A percentile compares a stretch with the other conserved stretches of the same genome.
Evolutionary conservation across 1,140 invertebrate genomes (phyloP).

Genomic region (Drosophila sucinea): DNA sequence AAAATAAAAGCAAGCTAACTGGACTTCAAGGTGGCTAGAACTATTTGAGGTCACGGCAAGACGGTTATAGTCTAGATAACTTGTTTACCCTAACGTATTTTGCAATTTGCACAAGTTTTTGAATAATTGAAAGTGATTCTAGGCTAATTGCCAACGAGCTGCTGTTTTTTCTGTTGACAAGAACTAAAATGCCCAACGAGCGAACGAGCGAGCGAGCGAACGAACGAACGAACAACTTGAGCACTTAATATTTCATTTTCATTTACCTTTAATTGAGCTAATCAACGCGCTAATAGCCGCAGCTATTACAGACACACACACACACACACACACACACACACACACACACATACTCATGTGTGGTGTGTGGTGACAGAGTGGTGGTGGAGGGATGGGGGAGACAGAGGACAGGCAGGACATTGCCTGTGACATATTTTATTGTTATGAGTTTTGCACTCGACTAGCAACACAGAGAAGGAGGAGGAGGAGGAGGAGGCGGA

Average conservation of each 20-base stretch:
- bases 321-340: slow-evolving; percentile 31
- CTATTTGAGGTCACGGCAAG: neutral
- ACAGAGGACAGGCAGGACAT: slow-evolving; percentile 29
- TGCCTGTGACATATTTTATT: slow-evolving; percentile 68
- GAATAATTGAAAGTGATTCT: slow-evolving; percentile 8
- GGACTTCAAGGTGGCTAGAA: slow-evolving; percentile 47
- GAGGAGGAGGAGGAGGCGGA: neutral
- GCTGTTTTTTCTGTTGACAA: slow-evolving; percentile 15
- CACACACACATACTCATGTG: slow-evolving; percentile 7
- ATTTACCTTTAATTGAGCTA: slow-evolving; percentile 78
- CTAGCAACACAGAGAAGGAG: neutral
- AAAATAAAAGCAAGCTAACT: slow-evolving; percentile 60
- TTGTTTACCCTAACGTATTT: neutral
- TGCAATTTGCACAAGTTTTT: neutral
- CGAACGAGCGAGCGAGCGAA: neutral
- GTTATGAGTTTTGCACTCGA: slow-evolving; percentile 64
- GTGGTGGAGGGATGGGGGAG: neutral
- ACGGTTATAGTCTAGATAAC: neutral
- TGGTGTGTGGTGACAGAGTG: neutral
- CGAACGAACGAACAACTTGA: slow-evolving; percentile 12
- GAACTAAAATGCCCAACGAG: neutral
- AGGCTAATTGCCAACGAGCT: neutral
- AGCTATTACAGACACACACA: slow-evolving; percentile 54
- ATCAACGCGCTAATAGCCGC: slow-evolving; percentile 73
- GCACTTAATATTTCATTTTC: slow-evolving; percentile 74